Evolutionary conservation across 2,113 vertebrate species (phyloP), one percentile per base, ranked within the genome.

Genomic region (Axis porcinus): DNA sequence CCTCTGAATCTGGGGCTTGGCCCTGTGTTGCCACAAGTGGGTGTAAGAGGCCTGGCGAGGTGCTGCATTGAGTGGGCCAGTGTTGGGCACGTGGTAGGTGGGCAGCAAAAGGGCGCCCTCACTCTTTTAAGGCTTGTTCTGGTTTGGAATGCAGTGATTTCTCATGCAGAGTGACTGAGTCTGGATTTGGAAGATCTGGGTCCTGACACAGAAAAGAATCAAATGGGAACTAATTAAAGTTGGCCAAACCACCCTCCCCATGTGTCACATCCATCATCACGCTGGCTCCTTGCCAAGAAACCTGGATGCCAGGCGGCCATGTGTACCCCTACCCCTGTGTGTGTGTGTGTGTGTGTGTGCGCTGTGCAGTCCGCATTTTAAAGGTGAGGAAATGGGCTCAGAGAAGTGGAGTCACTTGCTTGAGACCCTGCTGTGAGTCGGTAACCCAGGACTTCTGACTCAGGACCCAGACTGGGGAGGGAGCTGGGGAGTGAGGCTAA

Each of bases 31-130:
- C n/a, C 25, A n/a, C 23, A 4, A 2, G 30, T 2, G 2, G 3
- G 23, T 85, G 15, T 78, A 4, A 40, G 87, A 89, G 52, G 58
- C 36, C 52, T 54, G 33, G 52, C 2, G 21, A 60, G 16, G 23
- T 7, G 17, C 27, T 36, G 12, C 4, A 3, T 1, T n/a, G n/a
- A 21, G 6, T 3, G 7, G 28, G 47, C 58, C 64, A 62, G 52
- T 27, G 0, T 12, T 8, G 45, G 40, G 16, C 0, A 0, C 4
- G 0, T 2, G 5, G 60, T 23, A 17, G 57, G 57, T 60, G 30
- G 50, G 21, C 89, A 70, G 47, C 1, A 1, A 40, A 79, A 76
- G 28, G 40, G 30, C 2, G 7, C 30, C 23, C 27, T 64, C 19
- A 43, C 79, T 94, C 50, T 47, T 15, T 19, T 30, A 47, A 52